Evolutionary conservation across 2,888 invertebrate species (phyloP), one percentile per base, ranked within the genome.

Genomic region (Cerastoderma edule): DNA sequence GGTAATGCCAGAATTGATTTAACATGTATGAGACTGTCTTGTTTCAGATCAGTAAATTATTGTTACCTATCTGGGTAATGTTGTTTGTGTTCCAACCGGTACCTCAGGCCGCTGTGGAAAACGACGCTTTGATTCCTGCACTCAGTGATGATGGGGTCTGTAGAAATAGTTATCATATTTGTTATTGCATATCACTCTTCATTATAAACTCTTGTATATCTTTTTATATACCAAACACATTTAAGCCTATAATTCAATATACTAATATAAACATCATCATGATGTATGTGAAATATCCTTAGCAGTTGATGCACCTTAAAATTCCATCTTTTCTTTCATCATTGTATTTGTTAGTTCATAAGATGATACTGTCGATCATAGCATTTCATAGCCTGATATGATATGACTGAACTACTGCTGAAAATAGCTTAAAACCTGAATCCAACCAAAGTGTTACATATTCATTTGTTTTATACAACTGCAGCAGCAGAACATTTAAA

Each of bases 11-110:
- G 87, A 87, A 75, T 91, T 92, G 72, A 92, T 91, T 81, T 89
- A 91, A 80, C 91, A 92, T 0, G 77, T 88, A 56, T n/a, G n/a
- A n/a, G 22, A 50, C 28, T 4, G 24, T 28, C n/a, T 46, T 63
- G 8, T 57, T 27, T 32, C 35, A 92, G 93, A 84, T 92, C 54
- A 68, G 91, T 39, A 92, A 92, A 83, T 88, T 91, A 75, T 80
- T 92, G 57, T 72, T 91, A 63, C 93, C 93, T 1, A 90, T 93
- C 60, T 92, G 92, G 92, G 89, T 90, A 67, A 92, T 93, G 92
- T 78, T 92, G 71, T 87, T 88, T 76, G 91, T 92, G 72, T 92
- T 91, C 82, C 89, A 91, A 80, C 91, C 92, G 0, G 77, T 88
- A 56, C 89, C 88, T 22, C 81, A 87, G 65, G 73, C 84, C 64